phyloP scores from a whole-genome alignment of 35 echinoderm and acorn worm genomes.

The Nesometra sesokonis region DNA sequence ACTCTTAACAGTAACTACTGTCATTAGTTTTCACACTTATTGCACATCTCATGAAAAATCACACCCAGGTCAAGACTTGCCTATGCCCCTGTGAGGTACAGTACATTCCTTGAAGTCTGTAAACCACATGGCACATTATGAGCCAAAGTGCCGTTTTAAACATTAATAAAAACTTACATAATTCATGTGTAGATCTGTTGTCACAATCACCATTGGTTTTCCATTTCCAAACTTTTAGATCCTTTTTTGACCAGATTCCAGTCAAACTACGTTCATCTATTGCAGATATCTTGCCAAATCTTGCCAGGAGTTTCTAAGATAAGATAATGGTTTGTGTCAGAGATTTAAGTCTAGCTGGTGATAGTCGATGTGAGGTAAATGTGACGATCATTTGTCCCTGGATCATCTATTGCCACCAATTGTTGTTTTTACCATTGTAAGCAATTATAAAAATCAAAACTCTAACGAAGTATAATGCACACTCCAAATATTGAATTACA shows the following conservation, averaged over 20 bases:
- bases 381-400: neutral
- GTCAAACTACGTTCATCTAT: constrained; percentile 47
- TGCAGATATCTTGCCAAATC: constrained; percentile 1
- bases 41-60: too few species aligned
- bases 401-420: neutral
- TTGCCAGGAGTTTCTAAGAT: constrained; percentile 18
- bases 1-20: too few species aligned
- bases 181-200: neutral
- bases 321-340: neutral
- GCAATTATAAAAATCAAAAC: too few species aligned
- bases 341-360: neutral
- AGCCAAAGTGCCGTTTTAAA: too few species aligned
- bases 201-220: constrained; percentile 1
- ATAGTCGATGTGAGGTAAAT: neutral
- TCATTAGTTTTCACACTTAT: too few species aligned
- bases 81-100: too few species aligned
- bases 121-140: too few species aligned
- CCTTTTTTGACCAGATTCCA: constrained; percentile 28
- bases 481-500: too few species aligned
- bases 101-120: too few species aligned
- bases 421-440: too few species aligned
- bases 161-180: neutral
- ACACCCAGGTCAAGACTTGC: too few species aligned
- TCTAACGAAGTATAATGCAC: too few species aligned
- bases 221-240: constrained; percentile 47